These are phyloP conservation scores for Phaenicophaeus curvirostris DNA, from an alignment of 2,797 vertebrate species.

Conservation along the genomic window DNA sequence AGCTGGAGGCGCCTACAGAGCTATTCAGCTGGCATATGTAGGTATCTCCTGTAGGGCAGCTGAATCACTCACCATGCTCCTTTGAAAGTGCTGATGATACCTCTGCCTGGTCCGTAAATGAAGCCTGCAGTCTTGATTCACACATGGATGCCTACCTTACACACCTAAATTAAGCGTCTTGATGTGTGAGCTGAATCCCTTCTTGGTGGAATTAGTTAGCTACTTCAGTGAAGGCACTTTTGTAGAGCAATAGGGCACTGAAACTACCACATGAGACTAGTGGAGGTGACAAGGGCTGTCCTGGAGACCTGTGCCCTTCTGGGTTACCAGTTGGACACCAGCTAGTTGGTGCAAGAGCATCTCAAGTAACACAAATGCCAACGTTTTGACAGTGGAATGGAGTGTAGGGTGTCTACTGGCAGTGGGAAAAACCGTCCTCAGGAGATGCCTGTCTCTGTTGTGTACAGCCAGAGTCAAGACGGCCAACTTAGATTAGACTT, in stretches of 20 bases:
- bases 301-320: background rate
- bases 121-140: background rate
- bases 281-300: background rate
- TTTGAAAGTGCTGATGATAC: background rate
- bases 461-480: background rate
- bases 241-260: background rate
- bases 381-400: background rate
- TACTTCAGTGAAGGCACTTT: background rate
- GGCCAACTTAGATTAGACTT: background rate
- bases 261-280: fast-evolving
- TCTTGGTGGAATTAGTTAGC: background rate
- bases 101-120: background rate
- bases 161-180: background rate
- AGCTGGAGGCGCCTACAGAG: background rate
- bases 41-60: background rate
- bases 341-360: background rate
- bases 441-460: background rate
- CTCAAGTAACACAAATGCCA: background rate
- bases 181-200: background rate
- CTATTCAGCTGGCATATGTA: background rate
- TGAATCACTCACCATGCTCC: background rate
- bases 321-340: background rate
- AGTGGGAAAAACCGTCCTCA: background rate
- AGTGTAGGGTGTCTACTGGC: slow-evolving; percentile 7
- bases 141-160: fast-evolving